Percentiles rank a stretch among this genome's conserved stretches.
Evolutionary conservation across 2,888 invertebrate genomes (phyloP).

Genomic region (Agrotis exclamationis): DNA sequence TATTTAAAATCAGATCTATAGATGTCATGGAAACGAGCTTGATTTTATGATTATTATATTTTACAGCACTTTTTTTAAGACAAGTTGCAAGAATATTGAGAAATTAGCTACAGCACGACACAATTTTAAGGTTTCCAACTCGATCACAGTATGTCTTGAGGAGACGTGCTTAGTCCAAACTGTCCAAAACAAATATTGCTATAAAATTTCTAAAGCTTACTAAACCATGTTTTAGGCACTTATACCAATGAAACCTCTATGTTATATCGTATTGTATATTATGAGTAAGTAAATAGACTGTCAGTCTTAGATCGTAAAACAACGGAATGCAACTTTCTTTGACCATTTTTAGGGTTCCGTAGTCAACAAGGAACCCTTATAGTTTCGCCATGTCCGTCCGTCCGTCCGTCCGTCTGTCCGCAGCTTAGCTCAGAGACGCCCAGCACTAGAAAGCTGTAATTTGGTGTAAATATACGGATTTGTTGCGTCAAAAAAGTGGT

Average conservation of each 20-base stretch:
- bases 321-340: conserved; percentile 30
- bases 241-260: not conserved
- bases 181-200: not conserved
- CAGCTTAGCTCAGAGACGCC: too few relatives aligned
- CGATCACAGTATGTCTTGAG: not conserved
- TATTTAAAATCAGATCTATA: conserved; percentile 24
- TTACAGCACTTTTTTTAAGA: not conserved
- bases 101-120: not conserved
- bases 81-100: not conserved
- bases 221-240: not conserved
- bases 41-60: conserved; percentile 4
- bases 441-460: too few relatives aligned
- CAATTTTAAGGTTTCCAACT: not conserved
- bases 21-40: conserved; percentile 17
- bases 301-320: conserved; percentile 44
- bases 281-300: not conserved
- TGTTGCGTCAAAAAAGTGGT: too few relatives aligned
- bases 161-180: not conserved
- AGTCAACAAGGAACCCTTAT: too few relatives aligned
- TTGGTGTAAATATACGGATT: too few relatives aligned
- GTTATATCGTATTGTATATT: not conserved
- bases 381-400: too few relatives aligned
- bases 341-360: conserved; percentile 7
- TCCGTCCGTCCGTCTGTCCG: too few relatives aligned
- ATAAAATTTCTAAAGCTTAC: not conserved